phyloP scores from a whole-genome alignment of 1,140 invertebrate species.

The Drosophila pectinifera region DNA sequence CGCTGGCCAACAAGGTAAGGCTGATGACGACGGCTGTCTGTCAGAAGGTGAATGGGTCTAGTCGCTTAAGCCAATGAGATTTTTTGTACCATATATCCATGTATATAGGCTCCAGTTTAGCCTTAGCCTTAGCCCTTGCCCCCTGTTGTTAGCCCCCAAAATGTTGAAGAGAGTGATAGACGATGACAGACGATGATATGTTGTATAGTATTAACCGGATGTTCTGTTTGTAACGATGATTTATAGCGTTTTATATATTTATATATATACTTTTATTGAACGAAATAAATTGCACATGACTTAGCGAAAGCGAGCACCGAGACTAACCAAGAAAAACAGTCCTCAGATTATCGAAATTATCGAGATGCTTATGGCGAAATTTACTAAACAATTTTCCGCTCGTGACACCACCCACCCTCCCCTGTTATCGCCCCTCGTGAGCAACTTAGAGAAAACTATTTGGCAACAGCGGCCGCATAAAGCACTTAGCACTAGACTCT shows the following conservation, averaged over 20 bases:
- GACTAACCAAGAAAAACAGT: conserved; percentile 27
- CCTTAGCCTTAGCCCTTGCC: conserved; percentile 13
- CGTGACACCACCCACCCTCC: conserved; percentile 5
- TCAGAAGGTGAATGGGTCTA: conserved; percentile 81
- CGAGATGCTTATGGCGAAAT: conserved; percentile 45
- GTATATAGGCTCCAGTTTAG: conserved; percentile 26
- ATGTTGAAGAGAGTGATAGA: conserved; percentile 15
- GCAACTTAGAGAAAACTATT: conserved; percentile 50
- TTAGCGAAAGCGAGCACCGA: conserved; percentile 21
- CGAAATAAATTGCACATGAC: conserved; percentile 53
- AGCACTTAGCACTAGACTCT: conserved; percentile 41
- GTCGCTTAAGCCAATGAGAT: conserved; percentile 46
- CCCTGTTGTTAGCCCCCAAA: conserved; percentile 38
- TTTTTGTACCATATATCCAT: conserved; percentile 26
- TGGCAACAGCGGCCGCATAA: conserved; percentile 51
- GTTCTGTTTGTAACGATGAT: conserved; percentile 39
- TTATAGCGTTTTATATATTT: conserved; percentile 30
- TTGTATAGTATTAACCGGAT: conserved; percentile 54
- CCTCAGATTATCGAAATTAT: conserved; percentile 28
- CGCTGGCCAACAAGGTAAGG: conserved; percentile 83
- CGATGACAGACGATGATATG: conserved; percentile 31
- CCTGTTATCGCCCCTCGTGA: conserved; percentile 14
- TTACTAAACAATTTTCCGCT: conserved; percentile 44
- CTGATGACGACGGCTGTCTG: conserved; percentile 66
- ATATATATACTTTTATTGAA: conserved; percentile 24